Evolutionary conservation across 2,888 invertebrate genomes (phyloP), one percentile per base, ranked within the genome.

Genomic region (Agrilus biguttatus): DNA sequence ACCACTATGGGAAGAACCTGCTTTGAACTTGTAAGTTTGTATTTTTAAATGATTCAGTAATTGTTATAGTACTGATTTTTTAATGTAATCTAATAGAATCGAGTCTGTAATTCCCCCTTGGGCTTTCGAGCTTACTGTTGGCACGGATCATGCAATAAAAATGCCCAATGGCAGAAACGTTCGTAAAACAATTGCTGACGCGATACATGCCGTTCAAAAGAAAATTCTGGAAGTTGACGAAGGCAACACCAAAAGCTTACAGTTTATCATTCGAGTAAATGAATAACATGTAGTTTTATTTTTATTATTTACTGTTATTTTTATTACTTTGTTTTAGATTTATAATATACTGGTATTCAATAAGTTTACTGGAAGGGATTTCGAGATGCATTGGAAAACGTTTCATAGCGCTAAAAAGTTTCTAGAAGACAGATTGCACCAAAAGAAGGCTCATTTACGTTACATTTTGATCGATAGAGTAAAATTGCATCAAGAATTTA

Each of bases 161-260:
- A 70, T 82, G 67, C 72, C 75, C 1, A 76, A 81, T 57, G 86
- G 84, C 0, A 66, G 72, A 44, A 87, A 88, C 58, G 72, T 85
- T 12, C 74, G 86, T 37, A 70, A 70, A 48, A 69, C 68, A 2
- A 62, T 88, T 2, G 74, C 75, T 0, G 66, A 73, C 19, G 63
- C 78, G 2, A 67, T 87, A 56, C 68, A 75, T 37, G 66, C 69
- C 3, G 68, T 86, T 8, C 81, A 82, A 62, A 71, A 68, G 40
- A 73, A 75, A 53, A 69, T 90, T 63, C 63, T 86, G 42, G 62
- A 67, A 7, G 71, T 74, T 41, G 74, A 77, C 47, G 82, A 84
- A 50, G 89, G 90, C 55, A 87, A 91, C 56, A 88, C 85, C 0
- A 80, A 82, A 53, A 80, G 83, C 47, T 71, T 88, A 36, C 56